phyloP scores from a whole-genome alignment of 2,113 vertebrate genomes.

The Psophia crepitans region DNA sequence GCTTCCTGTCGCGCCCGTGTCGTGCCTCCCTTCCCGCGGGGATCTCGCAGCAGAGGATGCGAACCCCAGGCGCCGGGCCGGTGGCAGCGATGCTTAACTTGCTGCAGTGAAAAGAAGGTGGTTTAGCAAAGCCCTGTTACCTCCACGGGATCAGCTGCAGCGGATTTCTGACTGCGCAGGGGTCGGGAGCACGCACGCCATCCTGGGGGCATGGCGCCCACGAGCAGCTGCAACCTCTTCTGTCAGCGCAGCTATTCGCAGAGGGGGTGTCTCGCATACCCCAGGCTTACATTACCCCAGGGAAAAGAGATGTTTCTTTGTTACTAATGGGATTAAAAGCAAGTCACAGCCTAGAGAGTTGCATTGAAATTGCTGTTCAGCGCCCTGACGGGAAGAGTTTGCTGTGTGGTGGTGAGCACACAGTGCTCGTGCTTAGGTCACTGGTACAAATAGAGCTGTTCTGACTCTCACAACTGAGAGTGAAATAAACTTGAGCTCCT shows the following conservation, averaged over 20 bases:
- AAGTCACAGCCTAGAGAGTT: neutral
- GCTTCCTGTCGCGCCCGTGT: fast-evolving
- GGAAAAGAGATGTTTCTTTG: conserved; percentile 32
- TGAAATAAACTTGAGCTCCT: conserved; percentile 10
- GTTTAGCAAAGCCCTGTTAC: neutral
- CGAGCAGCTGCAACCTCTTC: neutral
- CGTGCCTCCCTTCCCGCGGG: fast-evolving
- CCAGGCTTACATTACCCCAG: neutral
- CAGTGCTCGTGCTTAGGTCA: neutral
- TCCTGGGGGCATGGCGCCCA: neutral
- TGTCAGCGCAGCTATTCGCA: neutral
- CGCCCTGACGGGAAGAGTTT: neutral
- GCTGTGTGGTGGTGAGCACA: neutral
- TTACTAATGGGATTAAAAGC: conserved; percentile 30
- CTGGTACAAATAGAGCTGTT: conserved; percentile 15
- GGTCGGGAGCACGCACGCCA: neutral
- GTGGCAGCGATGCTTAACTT: neutral
- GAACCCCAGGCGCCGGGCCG: neutral
- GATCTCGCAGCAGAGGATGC: neutral
- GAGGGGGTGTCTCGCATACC: neutral
- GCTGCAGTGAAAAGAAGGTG: neutral
- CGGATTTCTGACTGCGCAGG: neutral
- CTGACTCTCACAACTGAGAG: neutral
- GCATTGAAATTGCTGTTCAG: neutral
- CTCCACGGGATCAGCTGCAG: fast-evolving